Conservation (phyloP, 2,888 invertebrate species). For the Latheticus oryzae region DNA sequence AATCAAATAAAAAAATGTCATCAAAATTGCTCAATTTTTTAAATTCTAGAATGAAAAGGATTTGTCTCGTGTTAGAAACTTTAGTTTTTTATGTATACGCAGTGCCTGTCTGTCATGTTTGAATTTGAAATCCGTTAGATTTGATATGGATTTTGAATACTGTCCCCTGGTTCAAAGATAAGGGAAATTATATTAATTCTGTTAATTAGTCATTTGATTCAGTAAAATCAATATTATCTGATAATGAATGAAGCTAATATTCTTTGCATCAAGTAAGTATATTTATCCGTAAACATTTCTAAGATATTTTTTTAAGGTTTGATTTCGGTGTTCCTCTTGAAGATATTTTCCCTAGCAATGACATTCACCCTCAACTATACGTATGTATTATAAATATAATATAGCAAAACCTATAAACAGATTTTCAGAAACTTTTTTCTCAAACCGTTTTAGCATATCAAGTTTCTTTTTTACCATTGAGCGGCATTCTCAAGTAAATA, state of each 20-base stretch:
- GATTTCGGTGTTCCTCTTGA: no score
- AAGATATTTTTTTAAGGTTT: no score
- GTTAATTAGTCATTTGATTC: background rate
- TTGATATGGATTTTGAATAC: no score
- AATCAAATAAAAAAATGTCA: no score
- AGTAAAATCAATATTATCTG: background rate
- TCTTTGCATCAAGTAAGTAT: slow-evolving; percentile 2
- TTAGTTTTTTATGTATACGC: no score
- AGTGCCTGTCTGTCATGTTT: no score
- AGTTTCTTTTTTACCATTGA: background rate
- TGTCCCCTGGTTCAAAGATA: no score
- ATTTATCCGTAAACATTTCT: no score
- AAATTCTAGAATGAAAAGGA: no score
- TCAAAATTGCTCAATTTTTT: no score
- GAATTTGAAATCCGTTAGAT: no score
- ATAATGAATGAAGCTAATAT: slow-evolving; percentile 3
- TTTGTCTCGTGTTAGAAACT: no score
- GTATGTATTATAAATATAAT: background rate
- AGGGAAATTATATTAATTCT: background rate
- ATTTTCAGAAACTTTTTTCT: background rate
- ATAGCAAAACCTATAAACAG: slow-evolving; percentile 12
- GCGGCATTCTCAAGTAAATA: background rate
- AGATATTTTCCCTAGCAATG: slow-evolving; percentile 16
- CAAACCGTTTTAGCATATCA: background rate
- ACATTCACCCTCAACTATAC: slow-evolving; percentile 15